Base-by-base conservation (phyloP, 2,888 invertebrate genomes). In the Tachystola acroxantha region DNA sequence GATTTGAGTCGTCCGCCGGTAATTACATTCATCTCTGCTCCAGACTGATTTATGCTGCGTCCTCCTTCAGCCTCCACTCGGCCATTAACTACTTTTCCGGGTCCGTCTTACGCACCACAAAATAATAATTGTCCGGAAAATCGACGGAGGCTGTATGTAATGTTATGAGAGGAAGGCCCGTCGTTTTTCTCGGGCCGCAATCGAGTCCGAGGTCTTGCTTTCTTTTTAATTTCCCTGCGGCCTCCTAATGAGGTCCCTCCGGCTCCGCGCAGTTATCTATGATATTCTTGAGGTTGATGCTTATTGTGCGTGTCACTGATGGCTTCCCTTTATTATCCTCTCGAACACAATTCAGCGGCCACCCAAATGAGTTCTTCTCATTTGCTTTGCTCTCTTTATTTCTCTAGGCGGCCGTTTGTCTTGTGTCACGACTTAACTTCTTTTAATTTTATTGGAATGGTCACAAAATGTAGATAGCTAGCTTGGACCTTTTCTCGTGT, bases 141-240 rank as follows among this genome's bases (percentile, higher is more conserved):
- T 81, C 76, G 79, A 59, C 76, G 59, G 64, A 73, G 80, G 77
- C 86, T 86, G 86, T 84, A 86, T 84, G 84, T 86, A 86, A 86
- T 80, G 85, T 84, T 85, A 85, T 82, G 82, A 82, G 85, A 79
- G 79, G 76, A 77, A 79, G 77, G 73, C 65, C 74, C 68, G 62
- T 64, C 76, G 79, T 79, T 81, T 80, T 69, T 77, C 78, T 76
- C 69, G 66, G 66, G 67, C 64, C 74, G 77, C 81, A 82, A 81
- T 85, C 76, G 85, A 80, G 86, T 85, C 85, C 86, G 75, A 84
- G 81, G 73, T 81, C 78, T 85, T 85, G 84, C 72, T 88, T 86
- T 85, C 86, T 86, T 86, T 86, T 86, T 86, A 87, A 88, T 88
- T 88, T 88, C 88, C 88, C 88, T 78, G 79, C 80, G 86, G 86